Base-by-base conservation (phyloP, 2,888 invertebrate genomes). In the Dromius quadrimaculatus region DNA sequence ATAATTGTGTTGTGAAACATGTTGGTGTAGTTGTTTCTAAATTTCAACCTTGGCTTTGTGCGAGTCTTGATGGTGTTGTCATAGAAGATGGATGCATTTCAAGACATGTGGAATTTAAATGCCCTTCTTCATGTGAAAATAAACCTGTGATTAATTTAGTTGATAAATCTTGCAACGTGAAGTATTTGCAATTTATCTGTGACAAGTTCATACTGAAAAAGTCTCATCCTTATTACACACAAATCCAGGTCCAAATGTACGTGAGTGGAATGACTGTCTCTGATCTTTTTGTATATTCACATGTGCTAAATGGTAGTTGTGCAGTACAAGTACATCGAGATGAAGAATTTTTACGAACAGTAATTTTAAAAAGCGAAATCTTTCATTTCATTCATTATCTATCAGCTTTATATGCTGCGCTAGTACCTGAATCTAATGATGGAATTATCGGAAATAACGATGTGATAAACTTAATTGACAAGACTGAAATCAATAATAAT, bases 81-180 rank as follows among this genome's bases (percentile, higher is more conserved):
- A 19, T 74, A 47, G 61, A 72, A 34, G 47, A 74, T 73, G 71
- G 54, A 45, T 45, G 23, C 20, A 45, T 64, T 68, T 3, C 22
- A 19, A 9, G 23, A 41, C 13, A n/a, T 11, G 59, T 75, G 4
- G 74, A 74, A 71, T 66, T 75, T 59, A 75, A 75, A 66, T 74
- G 75, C 34, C 74, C 75, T 1, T 36, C 19, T 11, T 59, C 68
- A 4, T 74, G 73, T 45, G 47, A 61, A 32, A 61, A 38, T 59
- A 22, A 63, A 64, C 41, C 64, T 41, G 61, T 73, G 23, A 45
- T 73, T 9, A 59, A 74, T 61, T 13, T 8, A 1, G 38, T 13
- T 8, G n/a, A 11, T 43, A 61, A 71, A 13, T 47, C 22, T 6
- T 69, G 47, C 17, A 73, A 73, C 57, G 71, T 74, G 5, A 8